A percentile compares a stretch with the other conserved stretches of the same genome.
These are phyloP conservation scores for Coelogynopora nodosa DNA, from an alignment of 2,888 invertebrate genomes.

Conservation along the genomic window DNA sequence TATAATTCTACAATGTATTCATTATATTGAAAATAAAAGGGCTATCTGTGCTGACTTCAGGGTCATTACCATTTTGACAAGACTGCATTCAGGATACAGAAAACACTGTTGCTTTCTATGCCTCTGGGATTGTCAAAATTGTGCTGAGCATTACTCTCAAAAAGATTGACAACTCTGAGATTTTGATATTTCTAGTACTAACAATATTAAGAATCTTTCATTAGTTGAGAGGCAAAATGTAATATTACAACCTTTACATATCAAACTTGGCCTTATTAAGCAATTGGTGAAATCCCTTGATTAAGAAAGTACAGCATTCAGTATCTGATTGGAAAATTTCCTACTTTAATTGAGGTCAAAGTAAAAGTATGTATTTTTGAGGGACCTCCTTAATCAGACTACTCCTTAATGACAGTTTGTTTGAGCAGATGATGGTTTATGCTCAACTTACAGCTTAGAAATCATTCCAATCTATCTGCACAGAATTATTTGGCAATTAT, in stretches of 20 bases:
- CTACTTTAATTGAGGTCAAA: background rate
- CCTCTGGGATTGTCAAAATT: slow-evolving; percentile 39
- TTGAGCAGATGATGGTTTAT: too few relatives aligned
- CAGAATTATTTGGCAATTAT: background rate
- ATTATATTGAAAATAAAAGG: slow-evolving; percentile 48
- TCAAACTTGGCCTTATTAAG: background rate
- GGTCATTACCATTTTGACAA: slow-evolving; percentile 48
- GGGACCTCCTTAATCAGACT: background rate
- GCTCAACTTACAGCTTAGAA: too few relatives aligned
- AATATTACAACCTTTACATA: background rate
- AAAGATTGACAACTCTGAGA: background rate
- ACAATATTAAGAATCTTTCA: background rate
- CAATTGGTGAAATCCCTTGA: background rate
- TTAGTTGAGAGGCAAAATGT: background rate
- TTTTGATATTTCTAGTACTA: background rate
- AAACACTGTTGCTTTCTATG: slow-evolving; percentile 47
- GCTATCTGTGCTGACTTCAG: slow-evolving; percentile 49
- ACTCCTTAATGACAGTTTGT: slow-evolving; percentile 1
- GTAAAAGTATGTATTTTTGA: slow-evolving; percentile 13
- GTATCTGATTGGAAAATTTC: slow-evolving; percentile 7
- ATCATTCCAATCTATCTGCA: too few relatives aligned
- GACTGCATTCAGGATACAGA: slow-evolving; percentile 47
- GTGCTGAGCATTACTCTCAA: background rate
- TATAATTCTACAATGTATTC: slow-evolving; percentile 47
- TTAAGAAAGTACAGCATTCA: background rate